Conservation (phyloP, 2,888 invertebrate genomes). For the Cataglyphis rosenhaueri region DNA sequence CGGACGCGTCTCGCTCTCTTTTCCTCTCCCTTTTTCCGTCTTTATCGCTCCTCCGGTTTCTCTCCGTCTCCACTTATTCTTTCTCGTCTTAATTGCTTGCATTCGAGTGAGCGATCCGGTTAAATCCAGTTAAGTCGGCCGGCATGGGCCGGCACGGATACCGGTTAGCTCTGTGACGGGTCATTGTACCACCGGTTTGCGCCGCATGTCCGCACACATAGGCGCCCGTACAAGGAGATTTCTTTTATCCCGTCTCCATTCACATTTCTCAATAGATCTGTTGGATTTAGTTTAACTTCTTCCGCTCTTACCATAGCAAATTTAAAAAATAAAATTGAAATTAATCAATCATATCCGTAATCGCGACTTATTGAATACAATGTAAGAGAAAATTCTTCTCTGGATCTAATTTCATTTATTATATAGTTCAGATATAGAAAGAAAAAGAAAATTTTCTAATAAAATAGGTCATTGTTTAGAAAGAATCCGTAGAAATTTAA, state of each 20-base stretch:
- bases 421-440: not conserved
- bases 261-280: constrained; percentile 34
- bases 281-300: not conserved
- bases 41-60: not conserved
- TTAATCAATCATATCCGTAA: not conserved
- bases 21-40: not conserved
- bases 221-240: constrained; percentile 36
- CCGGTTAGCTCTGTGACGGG: constrained; percentile 73
- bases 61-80: constrained; percentile 9
- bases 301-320: not conserved
- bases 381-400: not conserved
- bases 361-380: not conserved
- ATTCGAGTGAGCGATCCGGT: constrained; percentile 66
- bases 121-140: constrained; percentile 72
- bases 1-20: constrained; percentile 11
- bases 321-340: not conserved
- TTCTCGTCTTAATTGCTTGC: constrained; percentile 57
- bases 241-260: constrained; percentile 9
- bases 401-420: not conserved
- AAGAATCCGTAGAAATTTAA: not conserved
- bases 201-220: constrained; percentile 13
- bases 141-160: constrained; percentile 63
- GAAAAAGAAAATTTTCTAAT: not conserved
- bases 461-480: not conserved
- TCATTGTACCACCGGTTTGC: constrained; percentile 75